Base-by-base conservation (phyloP, 2,888 invertebrate genomes). In the Drosophila kanekoi region DNA sequence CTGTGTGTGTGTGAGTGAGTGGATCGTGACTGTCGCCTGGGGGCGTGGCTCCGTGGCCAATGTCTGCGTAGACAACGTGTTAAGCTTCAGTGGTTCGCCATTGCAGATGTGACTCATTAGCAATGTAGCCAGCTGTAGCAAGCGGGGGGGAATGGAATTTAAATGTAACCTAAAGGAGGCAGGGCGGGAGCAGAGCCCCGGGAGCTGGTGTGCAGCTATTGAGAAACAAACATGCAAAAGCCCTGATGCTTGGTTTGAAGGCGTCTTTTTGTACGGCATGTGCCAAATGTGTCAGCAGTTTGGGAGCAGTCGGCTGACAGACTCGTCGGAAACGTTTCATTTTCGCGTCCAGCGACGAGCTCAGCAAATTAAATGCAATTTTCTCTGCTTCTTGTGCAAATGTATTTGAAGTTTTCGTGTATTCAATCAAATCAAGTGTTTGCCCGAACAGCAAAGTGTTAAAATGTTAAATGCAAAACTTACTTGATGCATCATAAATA, bases 41-140 rank as follows among this genome's bases (percentile, higher is more conserved):
- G 43, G 56, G 77, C 45, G 73, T 61, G 83, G 67, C 68, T 57
- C 47, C 57, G 76, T 64, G 77, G 83, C 77, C 77, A 74, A 75
- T 79, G 82, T 71, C 89, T 89, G 86, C 88, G 86, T 87, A 87
- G 88, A 87, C 89, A 87, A 85, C 82, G 85, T 89, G 85, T 89
- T 89, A 85, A 89, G 88, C 85, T 85, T 85, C 85, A 85, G 85
- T 89, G 87, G 88, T 77, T 87, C 79, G 88, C 86, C 82, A 81
- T 75, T 72, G 85, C 89, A 89, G 89, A 89, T 89, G 85, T 88
- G 89, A 89, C 89, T 85, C 89, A 85, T 85, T 85, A 85, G 89
- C 84, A 66, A 84, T 87, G 89, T 89, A 48, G 72, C 43, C 56
- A 40, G 71, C 16, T 71, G 61, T 62, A 43, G 61, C 38, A 20